phyloP scores from a whole-genome alignment of 2,113 vertebrate genomes.

The Lanius ludovicianus region DNA sequence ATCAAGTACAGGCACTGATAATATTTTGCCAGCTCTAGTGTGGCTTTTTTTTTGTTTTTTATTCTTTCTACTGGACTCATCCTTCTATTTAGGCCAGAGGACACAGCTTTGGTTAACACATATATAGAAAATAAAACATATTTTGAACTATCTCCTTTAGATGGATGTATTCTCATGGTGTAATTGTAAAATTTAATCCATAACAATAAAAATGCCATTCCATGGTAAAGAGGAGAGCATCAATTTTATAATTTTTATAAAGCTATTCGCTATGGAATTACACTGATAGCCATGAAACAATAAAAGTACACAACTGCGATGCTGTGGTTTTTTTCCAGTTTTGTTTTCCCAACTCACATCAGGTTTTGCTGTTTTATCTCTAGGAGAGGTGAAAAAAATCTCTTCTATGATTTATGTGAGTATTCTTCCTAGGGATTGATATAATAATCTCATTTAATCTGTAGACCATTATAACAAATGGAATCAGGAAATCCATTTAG shows the following conservation, averaged over 20 bases:
- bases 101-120: neutral
- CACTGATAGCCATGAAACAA: neutral
- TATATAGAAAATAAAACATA: neutral
- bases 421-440: neutral
- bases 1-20: neutral
- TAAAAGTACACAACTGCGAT: neutral
- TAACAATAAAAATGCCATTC: neutral
- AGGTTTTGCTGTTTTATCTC: neutral
- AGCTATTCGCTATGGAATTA: neutral
- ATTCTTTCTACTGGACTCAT: neutral
- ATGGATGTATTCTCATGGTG: neutral
- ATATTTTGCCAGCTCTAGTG: neutral
- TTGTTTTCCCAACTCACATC: neutral
- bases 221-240: neutral
- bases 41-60: fast-evolving
- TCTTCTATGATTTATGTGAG: neutral
- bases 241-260: neutral
- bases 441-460: neutral
- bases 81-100: neutral
- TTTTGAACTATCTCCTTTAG: neutral
- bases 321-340: neutral
- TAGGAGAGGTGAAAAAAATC: neutral
- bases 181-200: neutral
- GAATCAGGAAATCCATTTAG: neutral
- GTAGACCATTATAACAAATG: neutral